These are phyloP conservation scores for Drosophila imparisetae DNA, from an alignment of 2,888 invertebrate species.

Conservation along the genomic window DNA sequence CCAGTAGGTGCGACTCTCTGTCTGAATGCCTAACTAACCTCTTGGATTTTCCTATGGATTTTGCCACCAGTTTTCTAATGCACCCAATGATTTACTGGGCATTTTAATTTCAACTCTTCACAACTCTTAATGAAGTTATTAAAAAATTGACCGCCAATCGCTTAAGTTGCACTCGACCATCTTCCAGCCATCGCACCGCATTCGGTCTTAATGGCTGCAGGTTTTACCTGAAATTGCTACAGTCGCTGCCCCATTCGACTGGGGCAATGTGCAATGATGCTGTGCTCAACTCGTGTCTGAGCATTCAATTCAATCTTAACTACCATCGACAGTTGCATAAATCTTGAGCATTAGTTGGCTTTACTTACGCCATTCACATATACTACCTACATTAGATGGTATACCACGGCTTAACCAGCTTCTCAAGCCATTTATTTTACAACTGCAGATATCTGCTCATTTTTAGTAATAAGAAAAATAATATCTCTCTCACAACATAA, in stretches of 20 bases:
- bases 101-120: conserved; percentile 63
- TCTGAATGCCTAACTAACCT: background rate
- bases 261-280: conserved; percentile 58
- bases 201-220: conserved; percentile 44
- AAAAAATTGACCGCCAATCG: conserved; percentile 75
- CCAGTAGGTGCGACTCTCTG: background rate
- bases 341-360: conserved; percentile 56
- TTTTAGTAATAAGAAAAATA: conserved; percentile 44
- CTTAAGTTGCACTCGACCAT: conserved; percentile 51
- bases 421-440: conserved; percentile 48
- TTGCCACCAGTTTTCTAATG: conserved; percentile 32
- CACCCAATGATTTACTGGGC: conserved; percentile 47
- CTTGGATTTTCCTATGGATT: conserved; percentile 18
- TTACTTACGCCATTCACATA: conserved; percentile 1
- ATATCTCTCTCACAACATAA: conserved; percentile 47
- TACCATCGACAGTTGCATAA: conserved; percentile 75
- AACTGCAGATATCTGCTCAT: conserved; percentile 17
- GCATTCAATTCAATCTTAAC: conserved; percentile 80
- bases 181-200: conserved; percentile 24
- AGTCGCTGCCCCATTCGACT: conserved; percentile 48
- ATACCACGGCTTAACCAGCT: conserved; percentile 9
- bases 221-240: conserved; percentile 38
- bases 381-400: conserved; percentile 4
- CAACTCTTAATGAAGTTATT: conserved; percentile 76
- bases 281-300: conserved; percentile 74